These are phyloP conservation scores for Nematolebias whitei DNA, from an alignment of 2,113 vertebrate species.

Conservation along the genomic window DNA sequence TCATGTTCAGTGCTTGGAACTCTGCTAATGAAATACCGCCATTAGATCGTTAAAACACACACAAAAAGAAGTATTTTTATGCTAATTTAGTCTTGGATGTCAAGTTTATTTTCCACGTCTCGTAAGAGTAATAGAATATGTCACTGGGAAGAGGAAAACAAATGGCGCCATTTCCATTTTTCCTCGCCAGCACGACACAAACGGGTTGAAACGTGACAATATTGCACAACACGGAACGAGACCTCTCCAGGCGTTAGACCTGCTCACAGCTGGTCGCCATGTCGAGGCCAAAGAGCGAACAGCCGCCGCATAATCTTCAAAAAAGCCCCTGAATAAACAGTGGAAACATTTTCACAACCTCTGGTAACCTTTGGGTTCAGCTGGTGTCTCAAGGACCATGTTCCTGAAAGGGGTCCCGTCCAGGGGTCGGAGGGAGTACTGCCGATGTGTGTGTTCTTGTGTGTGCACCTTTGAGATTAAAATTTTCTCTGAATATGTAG, in stretches of 20 bases:
- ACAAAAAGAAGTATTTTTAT: background rate
- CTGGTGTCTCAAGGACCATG: conserved; percentile 43
- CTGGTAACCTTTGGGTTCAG: conserved; percentile 64
- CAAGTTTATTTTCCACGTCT: conserved; percentile 13
- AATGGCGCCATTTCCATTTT: conserved; percentile 5
- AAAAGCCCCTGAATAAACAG: conserved; percentile 60
- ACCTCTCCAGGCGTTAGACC: conserved; percentile 33
- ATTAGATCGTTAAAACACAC: conserved; percentile 5
- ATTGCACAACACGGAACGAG: conserved; percentile 42
- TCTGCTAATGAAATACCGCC: conserved; percentile 36
- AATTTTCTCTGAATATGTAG: background rate
- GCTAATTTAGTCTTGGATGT: conserved; percentile 16
- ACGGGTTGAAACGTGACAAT: too few relatives aligned
- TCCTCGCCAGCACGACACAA: too few relatives aligned
- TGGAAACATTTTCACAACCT: conserved; percentile 71
- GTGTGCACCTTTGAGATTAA: background rate
- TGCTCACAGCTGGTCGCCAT: conserved; percentile 58
- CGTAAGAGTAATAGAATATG: conserved; percentile 12
- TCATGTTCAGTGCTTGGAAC: conserved; percentile 36
- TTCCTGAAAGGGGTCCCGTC: conserved; percentile 11
- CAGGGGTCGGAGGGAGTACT: conserved; percentile 28
- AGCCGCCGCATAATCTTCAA: conserved; percentile 62
- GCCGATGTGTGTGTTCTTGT: background rate
- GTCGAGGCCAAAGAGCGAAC: conserved; percentile 64
- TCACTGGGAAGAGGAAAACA: background rate